Percentiles rank a stretch among this genome's conserved stretches.
Evolutionary conservation across 2,797 vertebrate species (phyloP).

Genomic region (Tapirus indicus): DNA sequence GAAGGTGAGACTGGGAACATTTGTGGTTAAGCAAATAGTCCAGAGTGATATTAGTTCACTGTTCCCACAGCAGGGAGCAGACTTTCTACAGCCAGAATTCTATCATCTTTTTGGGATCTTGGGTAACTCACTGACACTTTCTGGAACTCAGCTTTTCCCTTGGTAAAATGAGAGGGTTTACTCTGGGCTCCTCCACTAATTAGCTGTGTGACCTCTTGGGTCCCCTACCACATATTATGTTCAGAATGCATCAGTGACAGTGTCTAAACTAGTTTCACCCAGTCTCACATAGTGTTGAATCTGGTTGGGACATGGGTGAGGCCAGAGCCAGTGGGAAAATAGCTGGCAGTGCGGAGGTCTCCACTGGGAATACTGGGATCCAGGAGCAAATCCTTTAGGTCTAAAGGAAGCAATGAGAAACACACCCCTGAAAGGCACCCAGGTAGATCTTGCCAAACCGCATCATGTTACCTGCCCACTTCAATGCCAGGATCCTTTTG

Average conservation of each 20-base stretch:
- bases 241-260: neutral
- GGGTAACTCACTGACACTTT: neutral
- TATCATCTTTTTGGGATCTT: neutral
- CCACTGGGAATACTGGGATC: neutral
- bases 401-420: neutral
- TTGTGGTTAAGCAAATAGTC: neutral
- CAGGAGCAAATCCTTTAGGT: neutral
- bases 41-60: neutral
- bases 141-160: neutral
- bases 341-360: neutral
- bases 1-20: neutral
- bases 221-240: fast-evolving
- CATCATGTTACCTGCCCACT: neutral
- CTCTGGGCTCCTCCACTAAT: neutral
- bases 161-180: neutral
- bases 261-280: neutral
- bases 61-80: neutral
- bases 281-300: fast-evolving
- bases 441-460: neutral
- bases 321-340: neutral
- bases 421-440: neutral
- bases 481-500: constrained; percentile 20
- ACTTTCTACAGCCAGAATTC: neutral
- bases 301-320: neutral
- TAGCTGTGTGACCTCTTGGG: neutral